phyloP scores from a whole-genome alignment of 2,797 vertebrate species.

The Argya squamiceps region DNA sequence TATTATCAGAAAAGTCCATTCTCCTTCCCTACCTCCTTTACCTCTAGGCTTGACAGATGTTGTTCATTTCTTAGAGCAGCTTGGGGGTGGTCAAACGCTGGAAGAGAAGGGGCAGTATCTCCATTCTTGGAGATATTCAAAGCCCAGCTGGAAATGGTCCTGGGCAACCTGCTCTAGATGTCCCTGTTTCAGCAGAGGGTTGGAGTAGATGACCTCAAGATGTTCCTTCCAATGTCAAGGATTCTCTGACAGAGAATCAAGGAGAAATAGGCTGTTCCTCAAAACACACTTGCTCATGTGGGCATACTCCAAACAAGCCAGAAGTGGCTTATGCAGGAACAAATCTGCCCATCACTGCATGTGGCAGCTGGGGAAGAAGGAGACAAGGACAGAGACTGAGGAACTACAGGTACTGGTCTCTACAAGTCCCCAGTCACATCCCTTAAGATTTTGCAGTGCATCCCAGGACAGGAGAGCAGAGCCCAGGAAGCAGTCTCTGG shows the following conservation, averaged over 20 bases:
- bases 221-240: not conserved
- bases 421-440: not conserved
- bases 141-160: not conserved
- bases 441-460: not conserved
- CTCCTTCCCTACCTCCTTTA: not conserved
- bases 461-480: not conserved
- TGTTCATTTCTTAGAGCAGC: not conserved
- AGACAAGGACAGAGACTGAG: not conserved
- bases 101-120: not conserved
- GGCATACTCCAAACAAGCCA: not conserved
- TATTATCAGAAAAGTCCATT: not conserved
- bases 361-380: not conserved
- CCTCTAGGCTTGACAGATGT: not conserved
- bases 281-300: not conserved
- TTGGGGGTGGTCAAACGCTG: not conserved
- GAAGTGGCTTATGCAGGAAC: not conserved
- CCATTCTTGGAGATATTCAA: not conserved
- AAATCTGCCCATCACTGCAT: not conserved
- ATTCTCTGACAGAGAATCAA: not conserved
- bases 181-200: not conserved
- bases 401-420: not conserved
- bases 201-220: not conserved
- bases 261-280: not conserved
- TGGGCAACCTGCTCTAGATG: not conserved
- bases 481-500: not conserved